Conservation (phyloP, 2,888 invertebrate species). For the Drosophila prolongata region DNA sequence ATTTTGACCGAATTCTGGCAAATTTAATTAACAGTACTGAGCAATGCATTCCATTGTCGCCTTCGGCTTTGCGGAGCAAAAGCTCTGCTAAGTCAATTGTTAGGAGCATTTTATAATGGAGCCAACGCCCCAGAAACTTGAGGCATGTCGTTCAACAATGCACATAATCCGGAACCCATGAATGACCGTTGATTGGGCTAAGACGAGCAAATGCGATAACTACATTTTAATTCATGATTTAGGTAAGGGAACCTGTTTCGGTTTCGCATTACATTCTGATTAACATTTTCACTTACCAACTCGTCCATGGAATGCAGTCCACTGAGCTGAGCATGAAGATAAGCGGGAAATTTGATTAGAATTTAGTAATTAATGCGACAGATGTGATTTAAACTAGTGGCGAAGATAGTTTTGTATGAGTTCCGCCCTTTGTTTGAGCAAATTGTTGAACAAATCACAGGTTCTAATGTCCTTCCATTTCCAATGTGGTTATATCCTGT, state of each 20-base stretch:
- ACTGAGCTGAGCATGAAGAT: constrained; percentile 49
- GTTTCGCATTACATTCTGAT: background rate
- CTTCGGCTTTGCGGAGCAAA: constrained; percentile 1
- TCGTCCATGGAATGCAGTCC: constrained; percentile 50
- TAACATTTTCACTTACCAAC: constrained; percentile 54
- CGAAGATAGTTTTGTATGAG: background rate
- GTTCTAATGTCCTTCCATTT: background rate
- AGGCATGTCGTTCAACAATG: constrained; percentile 18
- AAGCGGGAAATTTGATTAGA: constrained; percentile 24
- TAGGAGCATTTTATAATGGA: background rate
- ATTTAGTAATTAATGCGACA: constrained; percentile 9
- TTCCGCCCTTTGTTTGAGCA: background rate
- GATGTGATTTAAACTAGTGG: constrained; percentile 18
- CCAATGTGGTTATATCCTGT: background rate
- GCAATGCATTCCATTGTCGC: constrained; percentile 10
- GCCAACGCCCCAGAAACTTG: background rate
- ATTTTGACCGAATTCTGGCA: constrained; percentile 6
- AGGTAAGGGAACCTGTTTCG: background rate
- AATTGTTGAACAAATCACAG: background rate
- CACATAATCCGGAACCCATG: constrained; percentile 12
- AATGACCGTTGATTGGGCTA: constrained; percentile 7
- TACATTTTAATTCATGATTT: constrained; percentile 17
- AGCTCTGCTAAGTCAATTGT: constrained; percentile 10
- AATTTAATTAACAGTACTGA: constrained; percentile 31
- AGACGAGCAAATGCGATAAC: constrained; percentile 26